phyloP scores from a whole-genome alignment of 2,797 vertebrate genomes.

The Pitangus sulphuratus region DNA sequence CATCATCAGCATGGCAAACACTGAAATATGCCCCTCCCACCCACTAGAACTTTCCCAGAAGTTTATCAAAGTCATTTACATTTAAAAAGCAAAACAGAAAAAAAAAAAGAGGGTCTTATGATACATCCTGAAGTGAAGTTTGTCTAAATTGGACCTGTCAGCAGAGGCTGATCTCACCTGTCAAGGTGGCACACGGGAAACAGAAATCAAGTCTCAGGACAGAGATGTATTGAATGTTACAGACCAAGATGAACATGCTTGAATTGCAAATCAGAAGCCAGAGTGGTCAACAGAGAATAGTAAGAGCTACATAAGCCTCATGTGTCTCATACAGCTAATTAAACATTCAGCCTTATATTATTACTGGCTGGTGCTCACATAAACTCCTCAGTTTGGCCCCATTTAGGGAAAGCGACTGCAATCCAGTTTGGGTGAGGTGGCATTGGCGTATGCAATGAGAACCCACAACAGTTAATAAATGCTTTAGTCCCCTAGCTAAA shows the following conservation, averaged over 20 bases:
- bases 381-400: neutral
- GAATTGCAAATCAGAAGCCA: conserved; percentile 17
- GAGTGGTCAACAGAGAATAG: neutral
- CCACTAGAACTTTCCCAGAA: neutral
- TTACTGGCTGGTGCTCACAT: neutral
- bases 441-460: neutral
- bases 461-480: neutral
- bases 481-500: neutral
- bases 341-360: neutral
- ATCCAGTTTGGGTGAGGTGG: neutral
- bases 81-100: neutral
- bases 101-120: neutral
- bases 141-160: neutral
- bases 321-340: neutral
- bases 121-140: neutral
- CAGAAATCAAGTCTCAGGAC: neutral
- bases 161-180: neutral
- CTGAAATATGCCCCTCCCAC: neutral
- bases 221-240: neutral
- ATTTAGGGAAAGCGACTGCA: neutral
- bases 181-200: neutral
- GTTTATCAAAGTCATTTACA: neutral
- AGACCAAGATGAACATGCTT: neutral
- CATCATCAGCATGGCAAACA: neutral
- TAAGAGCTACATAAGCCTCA: neutral